These are phyloP conservation scores for Mesaphorura yosii DNA, from an alignment of 1,140 invertebrate genomes.

Conservation along the genomic window DNA sequence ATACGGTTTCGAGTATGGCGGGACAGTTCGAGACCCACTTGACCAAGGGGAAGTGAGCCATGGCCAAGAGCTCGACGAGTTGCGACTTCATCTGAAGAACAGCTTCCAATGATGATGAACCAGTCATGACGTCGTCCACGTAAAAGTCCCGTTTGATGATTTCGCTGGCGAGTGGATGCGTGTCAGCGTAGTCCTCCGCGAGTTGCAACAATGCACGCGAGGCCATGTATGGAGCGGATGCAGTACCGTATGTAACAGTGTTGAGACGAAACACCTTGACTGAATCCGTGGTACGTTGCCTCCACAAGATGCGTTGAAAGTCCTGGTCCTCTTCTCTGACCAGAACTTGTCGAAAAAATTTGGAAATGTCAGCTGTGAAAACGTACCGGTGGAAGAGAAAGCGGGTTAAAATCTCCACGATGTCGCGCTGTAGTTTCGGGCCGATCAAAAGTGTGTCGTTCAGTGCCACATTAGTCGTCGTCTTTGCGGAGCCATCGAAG, in stretches of 20 bases:
- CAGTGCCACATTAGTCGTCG: constrained; percentile 27
- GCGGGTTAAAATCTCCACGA: constrained; percentile 21
- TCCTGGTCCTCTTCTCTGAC: constrained; percentile 9
- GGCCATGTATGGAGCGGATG: constrained; percentile 34
- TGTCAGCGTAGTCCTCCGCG: constrained; percentile 27
- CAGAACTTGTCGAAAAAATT: constrained; percentile 31
- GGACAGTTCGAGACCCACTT: constrained; percentile 12
- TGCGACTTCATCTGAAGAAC: not conserved
- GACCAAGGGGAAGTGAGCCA: not conserved
- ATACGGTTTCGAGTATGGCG: not conserved
- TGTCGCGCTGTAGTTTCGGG: constrained; percentile 30
- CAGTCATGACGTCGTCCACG: constrained; percentile 39
- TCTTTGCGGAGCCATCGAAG: constrained; percentile 34
- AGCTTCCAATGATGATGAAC: not conserved
- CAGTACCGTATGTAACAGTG: constrained; percentile 35
- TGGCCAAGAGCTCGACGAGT: not conserved
- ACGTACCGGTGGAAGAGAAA: constrained; percentile 22
- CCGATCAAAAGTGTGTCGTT: constrained; percentile 35
- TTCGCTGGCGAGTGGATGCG: constrained; percentile 14
- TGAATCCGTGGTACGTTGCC: constrained; percentile 23
- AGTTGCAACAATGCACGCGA: constrained; percentile 31
- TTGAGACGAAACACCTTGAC: constrained; percentile 28
- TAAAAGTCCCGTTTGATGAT: constrained; percentile 25
- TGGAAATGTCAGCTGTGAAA: constrained; percentile 30
- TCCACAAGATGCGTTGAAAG: constrained; percentile 37